Base-by-base conservation (phyloP, 2,888 invertebrate species). In the Drosophila gaucha region DNA sequence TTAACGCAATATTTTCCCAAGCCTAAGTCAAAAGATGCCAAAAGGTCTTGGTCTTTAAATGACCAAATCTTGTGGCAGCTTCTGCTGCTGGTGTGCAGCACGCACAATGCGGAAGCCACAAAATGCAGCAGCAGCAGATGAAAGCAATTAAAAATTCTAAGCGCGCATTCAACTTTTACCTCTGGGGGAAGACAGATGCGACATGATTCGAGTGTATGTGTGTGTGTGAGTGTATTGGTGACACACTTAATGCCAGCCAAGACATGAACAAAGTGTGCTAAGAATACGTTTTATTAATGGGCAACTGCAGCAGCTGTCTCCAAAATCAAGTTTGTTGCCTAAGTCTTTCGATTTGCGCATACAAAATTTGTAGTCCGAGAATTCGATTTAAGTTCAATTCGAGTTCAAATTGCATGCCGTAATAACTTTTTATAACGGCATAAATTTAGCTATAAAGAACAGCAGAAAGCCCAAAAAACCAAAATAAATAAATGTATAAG, bases 91-190 rank as follows among this genome's bases (percentile, higher is more conserved):
- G 9, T 51, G 43, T 55, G 60, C 43, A 33, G 67, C 84, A 80
- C 86, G 80, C 80, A 78, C 82, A 80, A 72, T 72, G 86, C 82
- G 82, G 82, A 83, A 83, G 88, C 82, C 62, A 67, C 86, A 83
- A 68, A 83, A 65, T 64, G 69, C 84, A 68, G 43, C 63, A 44
- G 30, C 60, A 36, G 26, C 58, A 39, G 28, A 80, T 76, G 70
- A 72, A 70, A 74, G 80, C 76, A 88, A 86, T 88, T 86, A 87
- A 87, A 87, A 79, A 86, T 86, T 86, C 89, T 88, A 85, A 66
- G 54, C 80, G 83, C 83, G 80, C 76, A 68, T 47, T 50, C 60
- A 73, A 66, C 73, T 80, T 80, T 80, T 86, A 86, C 76, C 64
- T 50, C 65, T 47, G 24, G 43, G 65, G 56, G 44, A 65, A 36